A percentile compares a stretch with the other conserved stretches of the same genome.
Evolutionary conservation across 2,888 invertebrate species (phyloP).

Genomic region (Polyommatus iphigenia): DNA sequence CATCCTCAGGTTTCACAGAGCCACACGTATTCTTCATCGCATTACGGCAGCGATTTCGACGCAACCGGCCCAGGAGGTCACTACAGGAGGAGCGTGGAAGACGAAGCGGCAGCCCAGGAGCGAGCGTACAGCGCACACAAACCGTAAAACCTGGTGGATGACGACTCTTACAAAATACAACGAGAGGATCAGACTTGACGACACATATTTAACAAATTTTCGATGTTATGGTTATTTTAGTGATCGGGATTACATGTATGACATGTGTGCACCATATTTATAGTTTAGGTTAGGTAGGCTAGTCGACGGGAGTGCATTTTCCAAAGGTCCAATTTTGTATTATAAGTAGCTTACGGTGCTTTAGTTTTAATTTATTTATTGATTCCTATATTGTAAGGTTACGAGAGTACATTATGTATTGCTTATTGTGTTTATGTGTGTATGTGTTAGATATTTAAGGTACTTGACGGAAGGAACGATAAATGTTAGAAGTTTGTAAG

Average conservation of each 20-base stretch:
- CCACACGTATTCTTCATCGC: conserved; percentile 86
- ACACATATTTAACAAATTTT: conserved; percentile 11
- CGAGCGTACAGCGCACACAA: conserved; percentile 81
- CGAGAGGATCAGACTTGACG: conserved; percentile 40
- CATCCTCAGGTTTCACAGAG: conserved; percentile 90
- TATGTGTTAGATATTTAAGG: conserved; percentile 33
- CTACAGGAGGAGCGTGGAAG: conserved; percentile 80
- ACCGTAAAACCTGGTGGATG: conserved; percentile 57
- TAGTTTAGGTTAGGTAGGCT: conserved; percentile 52
- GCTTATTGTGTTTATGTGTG: conserved; percentile 32
- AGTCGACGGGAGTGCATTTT: conserved; percentile 79
- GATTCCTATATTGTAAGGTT: conserved; percentile 55
- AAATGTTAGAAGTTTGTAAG: conserved; percentile 39
- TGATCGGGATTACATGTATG: conserved; percentile 5
- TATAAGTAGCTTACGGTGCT: conserved; percentile 60
- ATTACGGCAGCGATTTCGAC: conserved; percentile 83
- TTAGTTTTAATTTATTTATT: conserved; percentile 49
- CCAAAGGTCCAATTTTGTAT: conserved; percentile 75
- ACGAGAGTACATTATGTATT: conserved; percentile 70
- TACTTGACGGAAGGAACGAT: conserved; percentile 34
- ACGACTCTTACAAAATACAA: conserved; percentile 69
- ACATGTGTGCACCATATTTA: conserved; percentile 40
- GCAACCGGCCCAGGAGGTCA: conserved; percentile 80
- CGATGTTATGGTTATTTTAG: conserved; percentile 10
- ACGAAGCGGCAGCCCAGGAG: conserved; percentile 82